Evolutionary conservation across 1,140 invertebrate genomes (phyloP).

Genomic region (Drosophila pseudoananassae): DNA sequence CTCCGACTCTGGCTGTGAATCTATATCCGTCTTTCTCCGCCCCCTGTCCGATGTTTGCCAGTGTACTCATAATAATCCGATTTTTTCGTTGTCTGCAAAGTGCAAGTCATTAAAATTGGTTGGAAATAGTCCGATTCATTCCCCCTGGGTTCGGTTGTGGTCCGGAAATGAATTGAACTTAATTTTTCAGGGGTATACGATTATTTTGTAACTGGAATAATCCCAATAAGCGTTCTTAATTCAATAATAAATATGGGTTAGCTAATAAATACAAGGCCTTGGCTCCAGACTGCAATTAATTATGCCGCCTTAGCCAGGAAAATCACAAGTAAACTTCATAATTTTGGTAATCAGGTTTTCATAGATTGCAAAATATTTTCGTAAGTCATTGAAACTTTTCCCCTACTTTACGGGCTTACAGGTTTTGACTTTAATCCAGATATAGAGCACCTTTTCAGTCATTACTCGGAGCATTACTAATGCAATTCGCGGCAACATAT

Average conservation of each 20-base stretch:
- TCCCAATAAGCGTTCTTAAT: neutral
- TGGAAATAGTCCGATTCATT: conserved; percentile 41
- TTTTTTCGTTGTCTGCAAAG: conserved; percentile 47
- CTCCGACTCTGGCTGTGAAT: neutral
- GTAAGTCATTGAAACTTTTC: too few species aligned
- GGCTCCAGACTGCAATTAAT: conserved; percentile 1
- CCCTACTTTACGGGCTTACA: neutral
- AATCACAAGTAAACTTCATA: neutral
- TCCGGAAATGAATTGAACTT: conserved; percentile 19
- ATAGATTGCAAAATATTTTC: too few species aligned
- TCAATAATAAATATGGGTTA: neutral
- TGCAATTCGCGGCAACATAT: conserved; percentile 70
- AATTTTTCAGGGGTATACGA: conserved; percentile 5
- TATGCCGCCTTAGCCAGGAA: neutral
- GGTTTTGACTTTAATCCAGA: neutral
- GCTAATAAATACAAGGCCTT: neutral
- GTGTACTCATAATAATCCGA: conserved; percentile 63
- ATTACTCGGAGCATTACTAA: conserved; percentile 51
- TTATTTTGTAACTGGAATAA: neutral
- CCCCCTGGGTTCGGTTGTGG: conserved; percentile 7
- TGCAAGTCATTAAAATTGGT: conserved; percentile 70
- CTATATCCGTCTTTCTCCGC: conserved; percentile 7
- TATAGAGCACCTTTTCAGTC: conserved; percentile 8
- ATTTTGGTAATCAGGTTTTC: too few species aligned
- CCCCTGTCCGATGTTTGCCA: neutral